Conservation (phyloP, 2,113 vertebrate genomes). For the Rhinoderma darwinii region DNA sequence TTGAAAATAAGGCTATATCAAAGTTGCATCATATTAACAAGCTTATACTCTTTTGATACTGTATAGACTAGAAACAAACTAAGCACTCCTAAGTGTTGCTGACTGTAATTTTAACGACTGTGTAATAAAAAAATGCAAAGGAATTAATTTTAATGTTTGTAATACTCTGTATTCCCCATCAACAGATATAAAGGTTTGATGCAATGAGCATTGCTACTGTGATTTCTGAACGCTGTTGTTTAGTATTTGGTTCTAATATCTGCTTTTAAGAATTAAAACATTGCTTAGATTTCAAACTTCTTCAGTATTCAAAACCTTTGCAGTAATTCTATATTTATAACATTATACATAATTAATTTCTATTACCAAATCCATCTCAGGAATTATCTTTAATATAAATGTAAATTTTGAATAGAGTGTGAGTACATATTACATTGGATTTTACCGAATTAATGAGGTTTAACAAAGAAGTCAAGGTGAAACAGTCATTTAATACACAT, state of each 20-base stretch:
- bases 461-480: constrained; percentile 21
- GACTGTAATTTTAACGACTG: no score
- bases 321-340: constrained; percentile 22
- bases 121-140: no score
- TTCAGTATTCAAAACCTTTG: not conserved
- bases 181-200: not conserved
- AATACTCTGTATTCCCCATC: no score
- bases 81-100: no score
- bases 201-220: not conserved
- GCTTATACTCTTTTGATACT: no score
- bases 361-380: constrained; percentile 37
- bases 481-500: not conserved
- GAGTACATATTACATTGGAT: constrained; percentile 10
- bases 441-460: constrained; percentile 38
- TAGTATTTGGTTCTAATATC: not conserved
- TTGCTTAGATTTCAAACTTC: not conserved
- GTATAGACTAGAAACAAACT: no score
- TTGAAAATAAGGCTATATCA: no score
- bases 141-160: no score
- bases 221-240: not conserved
- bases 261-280: not conserved
- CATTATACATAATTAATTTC: constrained; percentile 43
- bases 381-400: constrained; percentile 46
- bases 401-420: constrained; percentile 30
- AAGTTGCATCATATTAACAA: no score